Evolutionary conservation across 2,797 vertebrate species (phyloP).

Genomic region (Lutjanus campechanus): DNA sequence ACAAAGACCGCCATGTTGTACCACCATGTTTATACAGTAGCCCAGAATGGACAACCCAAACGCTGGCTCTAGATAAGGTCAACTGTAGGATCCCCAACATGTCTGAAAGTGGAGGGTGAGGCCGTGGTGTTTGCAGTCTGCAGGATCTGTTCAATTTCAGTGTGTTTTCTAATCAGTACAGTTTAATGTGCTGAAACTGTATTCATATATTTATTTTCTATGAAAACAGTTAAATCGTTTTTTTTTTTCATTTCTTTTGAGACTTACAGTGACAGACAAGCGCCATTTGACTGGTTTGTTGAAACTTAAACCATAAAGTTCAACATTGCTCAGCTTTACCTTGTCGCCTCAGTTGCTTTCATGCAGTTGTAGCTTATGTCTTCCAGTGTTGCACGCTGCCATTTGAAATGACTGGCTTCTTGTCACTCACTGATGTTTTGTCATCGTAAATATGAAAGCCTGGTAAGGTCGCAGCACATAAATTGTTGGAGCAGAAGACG

Average conservation of each 20-base stretch:
- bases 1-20: too few relatives aligned
- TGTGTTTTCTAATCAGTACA: not conserved
- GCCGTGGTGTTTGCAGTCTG: too few relatives aligned
- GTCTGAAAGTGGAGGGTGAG: too few relatives aligned
- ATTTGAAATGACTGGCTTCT: conserved; percentile 37
- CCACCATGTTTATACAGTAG: too few relatives aligned
- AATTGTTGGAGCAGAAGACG: conserved; percentile 42
- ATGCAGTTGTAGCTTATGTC: not conserved
- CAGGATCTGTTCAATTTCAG: not conserved
- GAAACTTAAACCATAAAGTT: conserved; percentile 3
- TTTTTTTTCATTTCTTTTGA: not conserved
- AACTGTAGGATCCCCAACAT: too few relatives aligned
- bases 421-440: conserved; percentile 36
- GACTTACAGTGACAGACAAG: not conserved
- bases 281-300: not conserved
- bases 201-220: not conserved
- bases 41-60: too few relatives aligned
- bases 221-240: not conserved
- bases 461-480: conserved; percentile 34
- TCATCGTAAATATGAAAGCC: conserved; percentile 27
- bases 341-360: not conserved
- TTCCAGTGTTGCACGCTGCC: conserved; percentile 24
- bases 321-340: not conserved
- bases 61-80: too few relatives aligned
- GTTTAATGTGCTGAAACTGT: not conserved